phyloP scores from a whole-genome alignment of 2,797 vertebrate species.

The Xiphorhynchus erythropygius region DNA sequence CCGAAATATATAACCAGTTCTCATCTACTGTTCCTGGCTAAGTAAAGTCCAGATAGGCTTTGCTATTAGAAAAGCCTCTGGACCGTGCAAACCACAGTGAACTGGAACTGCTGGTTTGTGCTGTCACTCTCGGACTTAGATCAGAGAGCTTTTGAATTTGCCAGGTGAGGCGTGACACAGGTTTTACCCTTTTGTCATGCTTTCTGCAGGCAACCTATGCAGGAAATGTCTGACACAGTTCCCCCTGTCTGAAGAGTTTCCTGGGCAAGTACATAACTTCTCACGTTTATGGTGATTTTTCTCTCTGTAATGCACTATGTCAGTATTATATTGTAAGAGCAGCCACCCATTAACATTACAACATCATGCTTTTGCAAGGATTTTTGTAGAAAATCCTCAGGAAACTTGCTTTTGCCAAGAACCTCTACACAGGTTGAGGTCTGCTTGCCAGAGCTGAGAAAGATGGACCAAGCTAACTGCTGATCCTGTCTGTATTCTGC shows the following conservation, averaged over 20 bases:
- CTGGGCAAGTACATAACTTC: background rate
- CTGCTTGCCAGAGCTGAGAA: background rate
- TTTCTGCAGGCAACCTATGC: background rate
- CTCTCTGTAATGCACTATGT: background rate
- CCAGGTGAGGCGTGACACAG: background rate
- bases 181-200: background rate
- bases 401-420: background rate
- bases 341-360: background rate
- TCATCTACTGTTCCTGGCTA: background rate
- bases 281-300: background rate
- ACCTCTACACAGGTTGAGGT: background rate
- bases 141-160: slow-evolving; percentile 2
- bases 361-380: background rate
- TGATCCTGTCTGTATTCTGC: background rate
- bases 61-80: slow-evolving; percentile 10
- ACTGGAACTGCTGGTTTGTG: background rate
- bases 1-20: background rate
- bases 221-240: background rate
- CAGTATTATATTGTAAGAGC: background rate
- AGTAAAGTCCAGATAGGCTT: background rate
- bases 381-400: background rate
- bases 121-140: background rate
- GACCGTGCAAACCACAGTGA: background rate
- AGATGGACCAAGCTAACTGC: background rate
- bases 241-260: background rate